Conservation (phyloP, 2,797 vertebrate species). For the Enteromius paludinosus region DNA sequence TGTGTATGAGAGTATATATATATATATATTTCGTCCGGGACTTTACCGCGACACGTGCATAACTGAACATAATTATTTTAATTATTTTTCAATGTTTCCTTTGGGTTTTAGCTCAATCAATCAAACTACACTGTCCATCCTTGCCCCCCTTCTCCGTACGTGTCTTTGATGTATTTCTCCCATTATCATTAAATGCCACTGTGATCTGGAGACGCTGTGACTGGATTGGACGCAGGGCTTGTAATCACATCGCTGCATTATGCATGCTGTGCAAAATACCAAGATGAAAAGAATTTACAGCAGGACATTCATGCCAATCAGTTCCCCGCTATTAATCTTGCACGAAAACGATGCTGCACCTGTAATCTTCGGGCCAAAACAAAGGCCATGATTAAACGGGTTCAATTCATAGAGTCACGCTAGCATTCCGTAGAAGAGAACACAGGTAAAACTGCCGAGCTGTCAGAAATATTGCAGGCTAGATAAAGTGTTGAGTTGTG, state of each 20-base stretch:
- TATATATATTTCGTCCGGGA: too few species aligned
- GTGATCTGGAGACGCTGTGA: constrained; percentile 14
- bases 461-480: background rate
- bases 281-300: constrained; percentile 42
- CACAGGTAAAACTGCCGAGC: constrained; percentile 20
- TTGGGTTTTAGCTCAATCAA: background rate
- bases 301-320: constrained; percentile 35
- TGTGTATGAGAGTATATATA: too few species aligned
- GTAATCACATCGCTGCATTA: constrained; percentile 41
- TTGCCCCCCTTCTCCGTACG: background rate
- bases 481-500: constrained; percentile 20
- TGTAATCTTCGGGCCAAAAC: constrained; percentile 14
- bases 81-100: too few species aligned
- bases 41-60: too few species aligned
- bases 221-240: constrained; percentile 27
- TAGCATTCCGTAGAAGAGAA: background rate
- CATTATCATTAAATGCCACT: constrained; percentile 27
- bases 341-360: constrained; percentile 21
- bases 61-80: too few species aligned
- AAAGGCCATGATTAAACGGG: constrained; percentile 14
- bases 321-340: constrained; percentile 35
- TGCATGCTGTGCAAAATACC: constrained; percentile 44
- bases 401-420: background rate
- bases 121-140: background rate
- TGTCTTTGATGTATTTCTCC: constrained; percentile 13